Evolutionary conservation across 1,140 invertebrate species (phyloP).

Genomic region (Drosophila parvula): DNA sequence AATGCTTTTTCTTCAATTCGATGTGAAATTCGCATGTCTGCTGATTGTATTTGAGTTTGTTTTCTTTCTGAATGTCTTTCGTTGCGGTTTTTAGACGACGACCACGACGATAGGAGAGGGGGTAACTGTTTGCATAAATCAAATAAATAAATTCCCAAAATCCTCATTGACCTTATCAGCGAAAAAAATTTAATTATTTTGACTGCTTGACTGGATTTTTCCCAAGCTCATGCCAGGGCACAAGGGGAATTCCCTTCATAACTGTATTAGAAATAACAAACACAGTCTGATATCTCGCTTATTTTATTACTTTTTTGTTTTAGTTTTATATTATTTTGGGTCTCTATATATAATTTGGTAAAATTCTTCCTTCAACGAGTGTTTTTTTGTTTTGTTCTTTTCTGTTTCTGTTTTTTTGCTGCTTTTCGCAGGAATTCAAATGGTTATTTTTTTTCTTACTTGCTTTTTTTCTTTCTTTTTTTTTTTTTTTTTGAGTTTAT

Average conservation of each 20-base stretch:
- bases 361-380: conserved; percentile 12
- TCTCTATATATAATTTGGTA: conserved; percentile 10
- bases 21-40: conserved; percentile 32
- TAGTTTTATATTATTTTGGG: background rate
- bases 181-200: conserved; percentile 3
- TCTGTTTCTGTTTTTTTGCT: background rate
- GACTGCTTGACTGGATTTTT: conserved; percentile 1
- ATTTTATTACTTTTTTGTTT: background rate
- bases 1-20: conserved; percentile 21
- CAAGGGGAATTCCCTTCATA: background rate
- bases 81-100: conserved; percentile 14
- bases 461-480: background rate
- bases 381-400: background rate
- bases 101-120: background rate
- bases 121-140: conserved; percentile 30
- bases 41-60: conserved; percentile 30
- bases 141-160: conserved; percentile 25
- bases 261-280: background rate
- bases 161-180: conserved; percentile 12
- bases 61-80: conserved; percentile 29
- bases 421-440: conserved; percentile 13
- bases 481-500: conserved; percentile 3
- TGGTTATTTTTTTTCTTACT: background rate
- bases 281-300: background rate
- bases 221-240: background rate